Percentiles rank a stretch among this genome's conserved stretches.
Evolutionary conservation across 1,140 invertebrate genomes (phyloP).

Genomic region (Sycophaga agraensis): DNA sequence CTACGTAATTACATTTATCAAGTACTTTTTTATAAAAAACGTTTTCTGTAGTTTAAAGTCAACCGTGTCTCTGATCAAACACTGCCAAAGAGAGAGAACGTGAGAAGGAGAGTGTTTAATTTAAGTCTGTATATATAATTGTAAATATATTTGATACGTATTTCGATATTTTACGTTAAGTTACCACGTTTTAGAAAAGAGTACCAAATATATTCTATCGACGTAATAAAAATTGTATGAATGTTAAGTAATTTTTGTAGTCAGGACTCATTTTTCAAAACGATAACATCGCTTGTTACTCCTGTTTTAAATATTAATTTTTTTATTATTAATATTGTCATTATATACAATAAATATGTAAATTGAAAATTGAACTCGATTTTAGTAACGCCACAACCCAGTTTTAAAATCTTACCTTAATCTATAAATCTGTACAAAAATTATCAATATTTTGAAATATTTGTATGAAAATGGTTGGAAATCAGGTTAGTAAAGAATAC

Average conservation of each 20-base stretch:
- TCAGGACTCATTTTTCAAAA: slow-evolving; percentile 2
- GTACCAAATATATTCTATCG: slow-evolving; percentile 21
- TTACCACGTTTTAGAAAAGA: slow-evolving; percentile 30
- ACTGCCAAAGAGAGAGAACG: slow-evolving; percentile 46
- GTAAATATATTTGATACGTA: slow-evolving; percentile 34
- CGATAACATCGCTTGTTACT: slow-evolving; percentile 33
- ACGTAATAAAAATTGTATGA: not conserved
- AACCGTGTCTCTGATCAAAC: slow-evolving; percentile 33
- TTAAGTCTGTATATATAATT: slow-evolving; percentile 19
- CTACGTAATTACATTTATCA: slow-evolving; percentile 26
- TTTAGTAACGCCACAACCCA: too few species aligned
- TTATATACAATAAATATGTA: too few species aligned
- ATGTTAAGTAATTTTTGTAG: not conserved
- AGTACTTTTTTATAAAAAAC: too few species aligned
- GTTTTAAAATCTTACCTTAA: too few species aligned
- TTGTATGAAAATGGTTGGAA: too few species aligned
- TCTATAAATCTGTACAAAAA: too few species aligned
- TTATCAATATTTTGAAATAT: too few species aligned
- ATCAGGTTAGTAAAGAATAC: too few species aligned
- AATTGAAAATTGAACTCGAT: too few species aligned
- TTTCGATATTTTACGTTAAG: slow-evolving; percentile 33
- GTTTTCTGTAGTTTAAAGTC: too few species aligned
- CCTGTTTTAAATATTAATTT: slow-evolving; percentile 37
- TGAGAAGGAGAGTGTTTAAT: too few species aligned
- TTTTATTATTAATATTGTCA: slow-evolving; percentile 34